Evolutionary conservation across 2,797 vertebrate species (phyloP).

Genomic region (Gambelia wislizenii): DNA sequence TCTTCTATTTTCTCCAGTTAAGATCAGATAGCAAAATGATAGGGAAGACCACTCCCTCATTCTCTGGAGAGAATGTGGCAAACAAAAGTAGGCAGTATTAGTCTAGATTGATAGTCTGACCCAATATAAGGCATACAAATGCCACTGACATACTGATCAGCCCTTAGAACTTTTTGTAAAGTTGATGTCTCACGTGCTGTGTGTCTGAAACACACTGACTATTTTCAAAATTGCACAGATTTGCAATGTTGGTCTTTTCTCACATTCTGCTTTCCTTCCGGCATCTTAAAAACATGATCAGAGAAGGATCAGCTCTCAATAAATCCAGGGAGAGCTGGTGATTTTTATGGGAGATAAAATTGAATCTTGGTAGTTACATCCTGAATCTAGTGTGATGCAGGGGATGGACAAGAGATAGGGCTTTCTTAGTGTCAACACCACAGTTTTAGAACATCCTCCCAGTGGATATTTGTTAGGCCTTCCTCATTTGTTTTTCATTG

Average conservation of each 20-base stretch:
- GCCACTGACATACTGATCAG: too few relatives aligned
- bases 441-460: neutral
- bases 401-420: neutral
- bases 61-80: neutral
- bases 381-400: neutral
- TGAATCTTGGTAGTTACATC: neutral
- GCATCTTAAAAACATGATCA: neutral
- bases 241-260: too few relatives aligned
- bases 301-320: neutral
- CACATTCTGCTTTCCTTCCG: too few relatives aligned
- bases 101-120: neutral
- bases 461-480: neutral
- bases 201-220: too few relatives aligned
- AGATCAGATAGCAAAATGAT: neutral
- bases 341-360: neutral
- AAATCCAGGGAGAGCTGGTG: neutral
- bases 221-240: too few relatives aligned
- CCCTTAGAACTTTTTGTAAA: too few relatives aligned
- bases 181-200: too few relatives aligned
- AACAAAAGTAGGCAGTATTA: neutral
- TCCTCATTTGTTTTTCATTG: neutral
- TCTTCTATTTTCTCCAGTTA: neutral
- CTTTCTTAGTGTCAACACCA: neutral
- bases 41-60: too few relatives aligned
- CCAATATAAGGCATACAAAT: too few relatives aligned